Evolutionary conservation across 2,113 vertebrate species (phyloP).

Genomic region (Alectura lathami): DNA sequence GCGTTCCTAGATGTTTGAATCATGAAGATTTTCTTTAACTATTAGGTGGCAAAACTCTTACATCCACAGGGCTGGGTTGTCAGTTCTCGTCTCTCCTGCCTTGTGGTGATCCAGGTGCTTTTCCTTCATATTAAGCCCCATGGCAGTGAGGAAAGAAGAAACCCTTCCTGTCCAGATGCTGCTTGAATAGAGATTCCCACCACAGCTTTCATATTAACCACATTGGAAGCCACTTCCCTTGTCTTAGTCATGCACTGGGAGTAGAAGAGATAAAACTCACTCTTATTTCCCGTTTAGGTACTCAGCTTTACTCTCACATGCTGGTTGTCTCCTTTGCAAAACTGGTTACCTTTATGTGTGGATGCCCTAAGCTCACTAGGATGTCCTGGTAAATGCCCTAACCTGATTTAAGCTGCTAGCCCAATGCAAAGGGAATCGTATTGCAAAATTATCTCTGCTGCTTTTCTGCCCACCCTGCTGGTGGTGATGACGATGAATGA

Average conservation of each 20-base stretch:
- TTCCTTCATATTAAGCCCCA: neutral
- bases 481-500: neutral
- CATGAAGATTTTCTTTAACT: neutral
- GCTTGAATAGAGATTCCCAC: neutral
- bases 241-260: neutral
- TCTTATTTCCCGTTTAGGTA: neutral
- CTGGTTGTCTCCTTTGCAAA: neutral
- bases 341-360: conserved; percentile 34
- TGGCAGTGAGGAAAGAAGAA: neutral
- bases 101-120: accelerated
- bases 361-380: conserved; percentile 48
- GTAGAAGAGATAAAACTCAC: neutral
- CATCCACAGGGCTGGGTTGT: neutral
- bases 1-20: neutral
- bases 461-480: neutral
- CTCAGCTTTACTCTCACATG: neutral
- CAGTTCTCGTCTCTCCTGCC: neutral
- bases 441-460: conserved; percentile 39
- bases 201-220: neutral
- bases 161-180: neutral
- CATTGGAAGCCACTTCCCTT: neutral
- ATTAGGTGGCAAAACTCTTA: neutral
- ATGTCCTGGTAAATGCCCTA: conserved; percentile 25
- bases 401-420: conserved; percentile 59
- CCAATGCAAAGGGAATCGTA: conserved; percentile 51